Evolutionary conservation across 2,888 invertebrate genomes (phyloP).

Genomic region (Sesia bembeciformis): DNA sequence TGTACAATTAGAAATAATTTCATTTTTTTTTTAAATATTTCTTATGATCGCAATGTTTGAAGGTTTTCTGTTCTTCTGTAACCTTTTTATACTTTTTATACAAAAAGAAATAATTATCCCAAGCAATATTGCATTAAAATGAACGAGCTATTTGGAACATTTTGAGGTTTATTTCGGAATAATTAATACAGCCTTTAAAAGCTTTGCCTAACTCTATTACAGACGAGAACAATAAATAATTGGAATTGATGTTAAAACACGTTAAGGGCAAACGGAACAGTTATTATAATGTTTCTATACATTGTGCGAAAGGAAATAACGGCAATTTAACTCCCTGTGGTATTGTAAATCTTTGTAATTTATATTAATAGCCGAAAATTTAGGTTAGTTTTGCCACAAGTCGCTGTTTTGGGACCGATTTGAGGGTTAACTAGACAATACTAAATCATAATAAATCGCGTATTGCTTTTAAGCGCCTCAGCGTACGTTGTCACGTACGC

Average conservation of each 20-base stretch:
- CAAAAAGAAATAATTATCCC: too few relatives aligned
- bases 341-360: constrained; percentile 66
- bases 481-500: constrained; percentile 1
- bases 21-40: too few relatives aligned
- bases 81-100: too few relatives aligned
- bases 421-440: constrained; percentile 36
- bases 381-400: constrained; percentile 55
- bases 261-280: constrained; percentile 28
- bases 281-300: constrained; percentile 41
- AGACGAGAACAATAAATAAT: constrained; percentile 17
- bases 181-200: constrained; percentile 11
- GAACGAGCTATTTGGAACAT: too few relatives aligned
- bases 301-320: constrained; percentile 42
- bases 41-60: too few relatives aligned
- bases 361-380: constrained; percentile 64
- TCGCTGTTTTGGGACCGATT: constrained; percentile 55
- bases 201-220: constrained; percentile 24
- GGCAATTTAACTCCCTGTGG: constrained; percentile 53
- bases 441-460: constrained; percentile 40
- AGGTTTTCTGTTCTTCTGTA: too few relatives aligned
- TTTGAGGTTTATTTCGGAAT: neutral
- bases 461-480: constrained; percentile 18
- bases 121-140: too few relatives aligned
- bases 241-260: constrained; percentile 42
- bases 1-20: too few relatives aligned